phyloP scores from a whole-genome alignment of 2,113 vertebrate genomes.

The Porphyrio hochstetteri region DNA sequence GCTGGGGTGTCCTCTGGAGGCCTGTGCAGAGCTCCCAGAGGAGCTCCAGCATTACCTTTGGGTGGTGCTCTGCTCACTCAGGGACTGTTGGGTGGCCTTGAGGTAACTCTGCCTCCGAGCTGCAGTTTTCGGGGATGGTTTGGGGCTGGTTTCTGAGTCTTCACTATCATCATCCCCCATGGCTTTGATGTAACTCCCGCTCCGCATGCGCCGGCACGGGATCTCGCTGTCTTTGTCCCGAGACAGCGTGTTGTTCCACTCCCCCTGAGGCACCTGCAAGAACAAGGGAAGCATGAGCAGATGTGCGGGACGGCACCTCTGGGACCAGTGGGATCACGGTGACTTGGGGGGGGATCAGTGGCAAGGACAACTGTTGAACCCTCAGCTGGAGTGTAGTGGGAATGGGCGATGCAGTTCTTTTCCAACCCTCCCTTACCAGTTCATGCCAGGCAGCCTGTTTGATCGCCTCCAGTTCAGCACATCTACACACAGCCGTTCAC shows the following conservation, averaged over 20 bases:
- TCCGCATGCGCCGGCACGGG: constrained; percentile 96
- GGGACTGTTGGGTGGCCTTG: constrained; percentile 97
- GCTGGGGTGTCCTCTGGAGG: neutral
- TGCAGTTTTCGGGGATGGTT: constrained; percentile 93
- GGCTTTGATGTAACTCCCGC: constrained; percentile 98
- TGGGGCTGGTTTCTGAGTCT: constrained; percentile 94
- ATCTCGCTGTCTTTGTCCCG: constrained; percentile 87
- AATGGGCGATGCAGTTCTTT: neutral
- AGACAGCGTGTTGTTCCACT: constrained; percentile 90
- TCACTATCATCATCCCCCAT: constrained; percentile 99
- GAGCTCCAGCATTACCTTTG: constrained; percentile 83
- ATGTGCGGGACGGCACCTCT: neutral
- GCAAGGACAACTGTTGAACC: neutral
- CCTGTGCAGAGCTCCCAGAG: neutral
- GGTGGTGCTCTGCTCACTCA: constrained; percentile 95
- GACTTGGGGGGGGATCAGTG: neutral
- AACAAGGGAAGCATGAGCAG: neutral
- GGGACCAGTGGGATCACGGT: neutral
- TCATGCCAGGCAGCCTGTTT: constrained; percentile 1
- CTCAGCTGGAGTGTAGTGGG: neutral
- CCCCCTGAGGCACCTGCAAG: constrained; percentile 82
- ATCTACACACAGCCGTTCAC: neutral
- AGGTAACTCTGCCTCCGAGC: constrained; percentile 99
- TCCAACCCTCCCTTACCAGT: neutral
- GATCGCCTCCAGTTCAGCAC: neutral